Base-by-base conservation (phyloP, 2,113 vertebrate genomes). In the Nycticryphes semicollaris region DNA sequence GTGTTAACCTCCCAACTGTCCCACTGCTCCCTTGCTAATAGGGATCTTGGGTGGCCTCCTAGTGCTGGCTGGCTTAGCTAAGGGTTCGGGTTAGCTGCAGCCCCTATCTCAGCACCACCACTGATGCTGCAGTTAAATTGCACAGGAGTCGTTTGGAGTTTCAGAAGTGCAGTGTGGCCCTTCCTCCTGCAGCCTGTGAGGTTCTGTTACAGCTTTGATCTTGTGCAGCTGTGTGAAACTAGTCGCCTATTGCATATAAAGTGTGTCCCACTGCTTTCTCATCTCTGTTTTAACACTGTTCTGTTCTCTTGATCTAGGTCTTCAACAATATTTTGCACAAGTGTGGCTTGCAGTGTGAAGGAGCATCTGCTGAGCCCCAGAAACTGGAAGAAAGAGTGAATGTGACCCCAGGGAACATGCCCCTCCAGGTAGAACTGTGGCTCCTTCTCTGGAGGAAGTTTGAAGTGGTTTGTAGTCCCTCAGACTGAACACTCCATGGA, bases 301-400 rank as follows among this genome's bases (percentile, higher is more conserved):
- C 30, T 33, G 9, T 60, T 91, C 69, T 94, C 79, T 74, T 84
- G 19, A 43, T 84, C 30, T 91, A 99, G 99, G 99, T 99, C 45
- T 99, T 99, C 91, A 98, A 98, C 96, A 99, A 98, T 17, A 98
- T 99, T 94, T 96, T 99, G 94, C 96, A 95, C 22, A 98, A 98
- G 73, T 99, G 99, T 96, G 99, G 99, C 30, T 97, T 99, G 89
- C 98, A 98, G 78, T 97, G 98, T 63, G 99, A 99, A 17, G 98
- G 98, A 69, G 97, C 98, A 73, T 90, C 96, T 1, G 95, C 98
- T 54, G 97, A 98, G 81, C 99, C 99, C 2, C 98, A 99, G 97
- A 99, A 98, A 84, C 97, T 99, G 14, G 98, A 94, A 31, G 98
- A 98, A 69, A 98, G 97, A 94, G 89, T 97, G 30, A 97, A 88